These are phyloP conservation scores for Chironomus tentans DNA, from an alignment of 2,888 invertebrate genomes.

Conservation along the genomic window DNA sequence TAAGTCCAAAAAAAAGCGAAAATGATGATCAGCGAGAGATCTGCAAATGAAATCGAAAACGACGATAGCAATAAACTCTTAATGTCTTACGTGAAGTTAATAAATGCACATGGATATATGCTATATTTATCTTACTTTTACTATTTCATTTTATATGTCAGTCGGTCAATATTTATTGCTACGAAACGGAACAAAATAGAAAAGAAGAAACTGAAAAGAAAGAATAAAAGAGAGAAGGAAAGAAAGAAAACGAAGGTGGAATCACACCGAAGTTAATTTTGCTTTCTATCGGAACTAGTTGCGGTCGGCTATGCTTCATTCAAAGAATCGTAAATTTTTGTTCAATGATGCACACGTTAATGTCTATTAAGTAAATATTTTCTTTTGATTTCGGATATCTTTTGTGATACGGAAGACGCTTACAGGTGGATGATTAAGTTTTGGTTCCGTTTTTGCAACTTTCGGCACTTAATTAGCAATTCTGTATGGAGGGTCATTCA, in stretches of 20 bases:
- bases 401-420: not conserved
- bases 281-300: slow-evolving; percentile 21
- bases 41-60: slow-evolving; percentile 12
- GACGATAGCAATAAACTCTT: slow-evolving; percentile 2
- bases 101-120: not conserved
- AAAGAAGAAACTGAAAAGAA: not conserved
- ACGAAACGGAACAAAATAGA: not conserved
- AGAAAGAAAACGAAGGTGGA: slow-evolving; percentile 24
- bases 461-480: no score
- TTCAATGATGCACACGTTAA: not conserved
- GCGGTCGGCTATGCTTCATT: not conserved
- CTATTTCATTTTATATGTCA: slow-evolving; percentile 18
- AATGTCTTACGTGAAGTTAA: not conserved
- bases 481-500: no score
- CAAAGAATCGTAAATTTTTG: not conserved
- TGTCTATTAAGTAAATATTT: not conserved
- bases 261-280: slow-evolving; percentile 7
- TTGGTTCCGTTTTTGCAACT: no score
- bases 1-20: not conserved
- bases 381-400: not conserved
- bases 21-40: not conserved
- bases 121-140: not conserved
- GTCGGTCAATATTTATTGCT: slow-evolving; percentile 11
- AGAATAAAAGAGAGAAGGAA: not conserved
- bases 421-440: no score